These are phyloP conservation scores for Caenorhabditis inopinata DNA, from an alignment of 1,140 invertebrate species.

Conservation along the genomic window DNA sequence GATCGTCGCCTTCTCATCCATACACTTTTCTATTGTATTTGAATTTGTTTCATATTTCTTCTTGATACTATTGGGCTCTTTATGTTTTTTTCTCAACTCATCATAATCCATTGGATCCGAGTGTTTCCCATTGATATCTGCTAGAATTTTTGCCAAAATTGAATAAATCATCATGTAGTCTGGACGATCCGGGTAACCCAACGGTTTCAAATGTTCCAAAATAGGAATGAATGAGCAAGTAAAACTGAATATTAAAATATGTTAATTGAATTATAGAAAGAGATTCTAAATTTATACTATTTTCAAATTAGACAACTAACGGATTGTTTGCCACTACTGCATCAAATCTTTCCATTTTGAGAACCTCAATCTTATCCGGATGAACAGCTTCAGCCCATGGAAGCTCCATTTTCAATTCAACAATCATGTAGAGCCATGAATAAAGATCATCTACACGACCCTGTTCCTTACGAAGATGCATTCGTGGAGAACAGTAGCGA, in stretches of 20 bases:
- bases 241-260: no score
- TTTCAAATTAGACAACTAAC: background rate
- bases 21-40: background rate
- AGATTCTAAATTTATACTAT: no score
- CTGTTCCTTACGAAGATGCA: background rate
- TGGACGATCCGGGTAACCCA: background rate
- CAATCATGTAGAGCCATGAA: conserved; percentile 59
- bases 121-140: background rate
- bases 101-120: conserved; percentile 19
- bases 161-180: background rate
- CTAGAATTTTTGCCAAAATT: background rate
- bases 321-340: background rate
- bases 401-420: conserved; percentile 56
- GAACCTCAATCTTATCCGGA: conserved; percentile 1
- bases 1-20: conserved; percentile 1
- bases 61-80: background rate
- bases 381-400: conserved; percentile 47
- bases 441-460: conserved; percentile 59
- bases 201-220: background rate
- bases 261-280: no score
- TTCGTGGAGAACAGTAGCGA: conserved; percentile 17
- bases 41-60: background rate
- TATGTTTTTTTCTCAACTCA: background rate
- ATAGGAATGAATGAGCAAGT: background rate
- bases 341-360: background rate